Evolutionary conservation across 2,113 vertebrate species (phyloP).

Genomic region (Pedetes capensis): DNA sequence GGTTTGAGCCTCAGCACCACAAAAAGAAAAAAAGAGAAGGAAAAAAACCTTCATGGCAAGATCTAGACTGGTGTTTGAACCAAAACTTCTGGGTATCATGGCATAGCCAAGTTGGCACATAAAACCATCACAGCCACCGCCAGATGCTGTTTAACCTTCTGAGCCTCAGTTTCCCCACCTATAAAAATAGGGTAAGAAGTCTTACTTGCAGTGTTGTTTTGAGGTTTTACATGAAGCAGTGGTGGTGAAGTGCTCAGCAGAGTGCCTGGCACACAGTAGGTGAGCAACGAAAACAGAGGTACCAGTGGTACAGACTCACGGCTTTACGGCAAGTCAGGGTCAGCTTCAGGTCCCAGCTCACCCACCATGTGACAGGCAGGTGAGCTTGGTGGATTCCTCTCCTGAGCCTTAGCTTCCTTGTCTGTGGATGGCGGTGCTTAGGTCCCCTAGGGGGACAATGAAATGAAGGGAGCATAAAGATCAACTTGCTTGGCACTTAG

Average conservation of each 20-base stretch:
- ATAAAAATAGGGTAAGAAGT: background rate
- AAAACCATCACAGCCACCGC: background rate
- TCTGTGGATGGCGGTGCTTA: background rate
- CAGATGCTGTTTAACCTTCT: background rate
- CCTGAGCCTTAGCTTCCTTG: background rate
- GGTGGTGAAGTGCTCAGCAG: background rate
- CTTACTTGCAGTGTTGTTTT: background rate
- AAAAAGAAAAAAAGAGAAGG: no score
- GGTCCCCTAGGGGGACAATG: background rate
- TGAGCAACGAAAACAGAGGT: fast-evolving
- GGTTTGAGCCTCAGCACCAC: no score
- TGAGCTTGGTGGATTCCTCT: background rate
- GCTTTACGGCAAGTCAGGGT: background rate
- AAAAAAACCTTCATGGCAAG: background rate
- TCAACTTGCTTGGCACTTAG: background rate
- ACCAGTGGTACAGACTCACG: background rate
- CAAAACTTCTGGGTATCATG: background rate
- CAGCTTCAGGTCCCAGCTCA: background rate
- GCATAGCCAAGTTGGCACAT: background rate
- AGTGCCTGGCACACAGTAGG: background rate
- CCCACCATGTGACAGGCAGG: background rate
- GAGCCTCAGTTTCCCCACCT: background rate
- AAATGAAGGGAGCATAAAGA: background rate
- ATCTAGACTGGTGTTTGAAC: background rate
- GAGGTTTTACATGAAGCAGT: background rate